Evolutionary conservation across 2,888 invertebrate species (phyloP).

Genomic region (Drosophila setosimentum): DNA sequence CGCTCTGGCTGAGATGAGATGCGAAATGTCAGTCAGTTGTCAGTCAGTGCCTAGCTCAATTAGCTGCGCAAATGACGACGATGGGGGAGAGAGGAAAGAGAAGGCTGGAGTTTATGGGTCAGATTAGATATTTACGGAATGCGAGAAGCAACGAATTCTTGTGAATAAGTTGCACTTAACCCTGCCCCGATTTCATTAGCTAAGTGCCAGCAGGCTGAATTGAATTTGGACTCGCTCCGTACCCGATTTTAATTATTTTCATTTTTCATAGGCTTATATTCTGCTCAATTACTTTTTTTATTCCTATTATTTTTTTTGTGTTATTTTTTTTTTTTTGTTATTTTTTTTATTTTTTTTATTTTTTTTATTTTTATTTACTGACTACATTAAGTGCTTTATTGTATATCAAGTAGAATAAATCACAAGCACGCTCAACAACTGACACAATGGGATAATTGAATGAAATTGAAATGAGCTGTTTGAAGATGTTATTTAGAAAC

Average conservation of each 20-base stretch:
- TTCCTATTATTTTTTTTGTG: not conserved
- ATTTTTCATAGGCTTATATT: constrained; percentile 24
- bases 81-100: not conserved
- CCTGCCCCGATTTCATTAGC: constrained; percentile 59
- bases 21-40: constrained; percentile 60
- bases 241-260: constrained; percentile 59
- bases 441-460: constrained; percentile 73
- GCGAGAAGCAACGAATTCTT: constrained; percentile 24
- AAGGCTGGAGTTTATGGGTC: not conserved
- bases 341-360: not conserved
- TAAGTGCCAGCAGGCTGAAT: constrained; percentile 53
- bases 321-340: constrained; percentile 4
- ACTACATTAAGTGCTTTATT: constrained; percentile 59
- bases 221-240: constrained; percentile 28
- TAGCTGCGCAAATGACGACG: constrained; percentile 37
- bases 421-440: constrained; percentile 60
- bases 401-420: constrained; percentile 73
- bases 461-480: constrained; percentile 69
- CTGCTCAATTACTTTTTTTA: constrained; percentile 3
- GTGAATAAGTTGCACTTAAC: constrained; percentile 47
- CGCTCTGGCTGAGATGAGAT: constrained; percentile 25
- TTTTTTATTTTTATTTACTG: constrained; percentile 11
- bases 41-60: constrained; percentile 55
- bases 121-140: constrained; percentile 18
- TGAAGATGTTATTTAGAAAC: constrained; percentile 30